These are phyloP conservation scores for Thymelicus sylvestris DNA, from an alignment of 2,888 invertebrate species.

Conservation along the genomic window DNA sequence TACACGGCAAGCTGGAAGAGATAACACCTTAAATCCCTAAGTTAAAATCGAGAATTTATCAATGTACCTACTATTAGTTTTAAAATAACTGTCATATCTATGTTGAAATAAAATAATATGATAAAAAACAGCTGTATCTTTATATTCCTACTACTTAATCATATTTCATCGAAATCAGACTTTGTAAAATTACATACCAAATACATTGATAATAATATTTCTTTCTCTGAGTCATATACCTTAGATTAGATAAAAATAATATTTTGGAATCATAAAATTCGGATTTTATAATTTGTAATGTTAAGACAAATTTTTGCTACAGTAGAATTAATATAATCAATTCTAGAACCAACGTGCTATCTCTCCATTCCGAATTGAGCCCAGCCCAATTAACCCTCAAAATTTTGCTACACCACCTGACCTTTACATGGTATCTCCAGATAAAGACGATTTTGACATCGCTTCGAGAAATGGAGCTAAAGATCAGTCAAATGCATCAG, in stretches of 20 bases:
- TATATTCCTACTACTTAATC: slow-evolving; percentile 4
- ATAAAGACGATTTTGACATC: neutral
- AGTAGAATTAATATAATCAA: neutral
- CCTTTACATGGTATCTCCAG: neutral
- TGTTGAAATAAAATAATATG: neutral
- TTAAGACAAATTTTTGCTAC: too few species aligned
- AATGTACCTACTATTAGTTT: neutral
- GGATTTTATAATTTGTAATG: too few species aligned
- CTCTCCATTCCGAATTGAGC: slow-evolving; percentile 7
- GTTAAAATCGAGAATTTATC: neutral
- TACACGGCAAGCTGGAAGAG: slow-evolving; percentile 56
- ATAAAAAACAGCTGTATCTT: neutral
- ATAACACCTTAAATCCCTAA: slow-evolving; percentile 60
- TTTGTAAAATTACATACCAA: slow-evolving; percentile 12
- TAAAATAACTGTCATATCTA: neutral
- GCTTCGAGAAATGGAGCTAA: neutral
- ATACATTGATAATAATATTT: slow-evolving; percentile 13
- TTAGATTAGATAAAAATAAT: slow-evolving; percentile 27
- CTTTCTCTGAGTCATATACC: neutral
- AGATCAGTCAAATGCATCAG: slow-evolving; percentile 19
- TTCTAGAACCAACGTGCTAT: slow-evolving; percentile 16
- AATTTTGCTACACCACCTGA: neutral
- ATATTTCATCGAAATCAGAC: slow-evolving; percentile 20
- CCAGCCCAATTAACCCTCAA: slow-evolving; percentile 1
- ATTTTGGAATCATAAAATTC: too few species aligned